Evolutionary conservation across 2,888 invertebrate species (phyloP).

Genomic region (Drosophila antonietae): DNA sequence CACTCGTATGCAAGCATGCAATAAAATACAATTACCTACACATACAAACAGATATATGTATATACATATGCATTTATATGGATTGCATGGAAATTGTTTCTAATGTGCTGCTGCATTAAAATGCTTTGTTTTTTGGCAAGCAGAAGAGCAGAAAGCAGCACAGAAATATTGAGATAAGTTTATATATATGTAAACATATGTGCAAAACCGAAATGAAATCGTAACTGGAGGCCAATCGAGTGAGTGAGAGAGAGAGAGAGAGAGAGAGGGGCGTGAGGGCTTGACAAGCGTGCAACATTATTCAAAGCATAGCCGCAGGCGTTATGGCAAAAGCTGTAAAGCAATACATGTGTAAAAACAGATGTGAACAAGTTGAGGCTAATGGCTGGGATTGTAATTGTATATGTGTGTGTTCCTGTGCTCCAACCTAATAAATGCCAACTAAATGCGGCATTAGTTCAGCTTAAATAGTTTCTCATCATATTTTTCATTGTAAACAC

Average conservation of each 20-base stretch:
- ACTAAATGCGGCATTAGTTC: constrained; percentile 31
- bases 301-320: constrained; percentile 67
- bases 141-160: neutral
- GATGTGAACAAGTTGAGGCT: constrained; percentile 70
- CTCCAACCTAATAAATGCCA: constrained; percentile 43
- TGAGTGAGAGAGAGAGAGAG: neutral
- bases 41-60: neutral
- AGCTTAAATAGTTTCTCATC: constrained; percentile 24
- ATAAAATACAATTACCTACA: constrained; percentile 8
- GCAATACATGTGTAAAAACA: constrained; percentile 72
- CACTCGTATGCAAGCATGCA: constrained; percentile 21
- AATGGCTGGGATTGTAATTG: constrained; percentile 51
- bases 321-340: constrained; percentile 47
- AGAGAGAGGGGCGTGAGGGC: neutral
- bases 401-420: neutral
- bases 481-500: neutral
- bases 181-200: constrained; percentile 24
- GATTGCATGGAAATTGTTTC: constrained; percentile 39
- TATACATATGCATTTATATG: constrained; percentile 2
- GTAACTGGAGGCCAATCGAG: constrained; percentile 28
- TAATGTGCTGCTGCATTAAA: constrained; percentile 41
- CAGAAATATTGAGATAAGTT: constrained; percentile 47
- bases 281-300: constrained; percentile 53
- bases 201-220: constrained; percentile 20
- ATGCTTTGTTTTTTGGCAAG: constrained; percentile 41